Evolutionary conservation across 2,888 invertebrate genomes (phyloP).

Genomic region (Temnothorax unifasciatus): DNA sequence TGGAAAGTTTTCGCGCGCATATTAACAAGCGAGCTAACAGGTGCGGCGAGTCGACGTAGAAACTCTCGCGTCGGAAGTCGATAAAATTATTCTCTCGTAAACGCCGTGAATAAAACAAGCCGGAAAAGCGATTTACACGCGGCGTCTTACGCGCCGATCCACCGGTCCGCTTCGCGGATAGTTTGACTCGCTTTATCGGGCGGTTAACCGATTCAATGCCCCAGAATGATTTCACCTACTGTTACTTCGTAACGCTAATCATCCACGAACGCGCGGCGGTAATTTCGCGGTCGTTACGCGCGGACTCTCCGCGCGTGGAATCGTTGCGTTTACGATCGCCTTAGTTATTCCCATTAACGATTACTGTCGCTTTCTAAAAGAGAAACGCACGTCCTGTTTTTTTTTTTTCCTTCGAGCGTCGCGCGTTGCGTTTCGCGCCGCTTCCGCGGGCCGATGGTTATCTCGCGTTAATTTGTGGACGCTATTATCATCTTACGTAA

Average conservation of each 20-base stretch:
- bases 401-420: slow-evolving; percentile 10
- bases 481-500: not conserved
- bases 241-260: slow-evolving; percentile 22
- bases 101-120: not conserved
- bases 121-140: slow-evolving; percentile 8
- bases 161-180: slow-evolving; percentile 3
- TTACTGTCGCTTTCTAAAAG: slow-evolving; percentile 62
- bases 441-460: slow-evolving; percentile 42
- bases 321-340: slow-evolving; percentile 48
- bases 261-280: slow-evolving; percentile 29
- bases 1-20: slow-evolving; percentile 18
- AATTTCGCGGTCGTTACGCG: slow-evolving; percentile 39
- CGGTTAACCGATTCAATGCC: slow-evolving; percentile 41
- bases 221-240: slow-evolving; percentile 30
- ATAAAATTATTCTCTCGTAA: slow-evolving; percentile 27
- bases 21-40: not conserved
- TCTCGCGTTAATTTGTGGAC: slow-evolving; percentile 21
- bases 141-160: slow-evolving; percentile 13
- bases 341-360: slow-evolving; percentile 57
- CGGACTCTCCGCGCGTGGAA: not conserved
- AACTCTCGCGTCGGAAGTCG: slow-evolving; percentile 19
- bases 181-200: slow-evolving; percentile 43
- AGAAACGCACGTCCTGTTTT: slow-evolving; percentile 54
- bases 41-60: not conserved
- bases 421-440: slow-evolving; percentile 8